Percentiles rank a stretch among this genome's conserved stretches.
These are phyloP conservation scores for Cotesia chilonis DNA, from an alignment of 1,140 invertebrate species.

Conservation along the genomic window DNA sequence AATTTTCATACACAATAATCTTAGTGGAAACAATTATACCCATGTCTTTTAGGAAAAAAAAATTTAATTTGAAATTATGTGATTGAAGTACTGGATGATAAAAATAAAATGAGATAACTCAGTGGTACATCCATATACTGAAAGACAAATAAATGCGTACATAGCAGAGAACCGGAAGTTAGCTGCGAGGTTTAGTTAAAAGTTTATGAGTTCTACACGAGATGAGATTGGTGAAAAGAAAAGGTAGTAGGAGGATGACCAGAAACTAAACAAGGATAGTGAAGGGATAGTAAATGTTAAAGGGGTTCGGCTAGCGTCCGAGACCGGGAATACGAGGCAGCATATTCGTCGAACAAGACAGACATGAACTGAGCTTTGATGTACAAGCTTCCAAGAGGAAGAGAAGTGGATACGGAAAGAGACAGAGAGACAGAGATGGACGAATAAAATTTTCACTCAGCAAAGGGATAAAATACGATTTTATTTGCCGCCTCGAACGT, in stretches of 20 bases:
- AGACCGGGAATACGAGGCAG: slow-evolving; percentile 35
- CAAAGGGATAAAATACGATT: slow-evolving; percentile 65
- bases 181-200: slow-evolving; percentile 56
- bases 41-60: slow-evolving; percentile 16
- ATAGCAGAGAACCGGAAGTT: slow-evolving; percentile 51
- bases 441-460: slow-evolving; percentile 60
- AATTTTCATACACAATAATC: background rate
- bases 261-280: slow-evolving; percentile 16
- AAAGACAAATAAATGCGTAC: slow-evolving; percentile 46
- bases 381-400: slow-evolving; percentile 57
- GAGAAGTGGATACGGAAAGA: slow-evolving; percentile 21
- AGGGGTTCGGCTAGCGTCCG: slow-evolving; percentile 43
- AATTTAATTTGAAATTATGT: background rate
- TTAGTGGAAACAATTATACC: slow-evolving; percentile 28
- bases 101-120: slow-evolving; percentile 15
- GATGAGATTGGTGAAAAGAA: slow-evolving; percentile 3
- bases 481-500: slow-evolving; percentile 57
- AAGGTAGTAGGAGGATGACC: background rate
- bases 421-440: slow-evolving; percentile 45
- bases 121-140: slow-evolving; percentile 25
- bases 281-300: slow-evolving; percentile 37
- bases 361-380: slow-evolving; percentile 62
- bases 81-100: background rate
- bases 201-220: slow-evolving; percentile 58
- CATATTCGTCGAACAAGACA: slow-evolving; percentile 57